Percentiles rank a stretch among this genome's conserved stretches.
phyloP scores from a whole-genome alignment of 2,888 invertebrate genomes.

The Erannis defoliaria region DNA sequence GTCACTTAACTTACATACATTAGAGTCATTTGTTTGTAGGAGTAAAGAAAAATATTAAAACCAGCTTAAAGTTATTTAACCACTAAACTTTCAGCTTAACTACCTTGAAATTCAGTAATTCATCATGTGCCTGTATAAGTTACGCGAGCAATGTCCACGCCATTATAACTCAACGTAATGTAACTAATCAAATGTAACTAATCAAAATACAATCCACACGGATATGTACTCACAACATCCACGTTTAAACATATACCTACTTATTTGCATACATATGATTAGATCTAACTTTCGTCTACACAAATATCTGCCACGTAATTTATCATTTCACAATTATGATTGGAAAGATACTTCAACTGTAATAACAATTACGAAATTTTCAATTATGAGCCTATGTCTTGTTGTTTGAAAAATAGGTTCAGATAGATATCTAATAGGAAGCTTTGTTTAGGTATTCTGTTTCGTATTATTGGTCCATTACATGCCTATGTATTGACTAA shows the following conservation, averaged over 20 bases:
- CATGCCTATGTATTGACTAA: slow-evolving; percentile 31
- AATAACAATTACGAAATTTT: slow-evolving; percentile 43
- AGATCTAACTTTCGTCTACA: slow-evolving; percentile 42
- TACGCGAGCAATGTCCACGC: slow-evolving; percentile 6
- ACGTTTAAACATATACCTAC: slow-evolving; percentile 30
- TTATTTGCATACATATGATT: slow-evolving; percentile 48
- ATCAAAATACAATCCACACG: slow-evolving; percentile 13
- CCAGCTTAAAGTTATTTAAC: no score
- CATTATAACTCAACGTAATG: slow-evolving; percentile 4
- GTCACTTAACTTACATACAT: no score
- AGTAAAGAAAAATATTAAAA: no score
- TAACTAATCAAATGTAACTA: background rate
- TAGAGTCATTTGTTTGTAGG: no score
- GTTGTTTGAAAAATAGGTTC: slow-evolving; percentile 37
- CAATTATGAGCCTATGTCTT: slow-evolving; percentile 38
- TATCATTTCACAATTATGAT: slow-evolving; percentile 45
- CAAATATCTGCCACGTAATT: slow-evolving; percentile 39
- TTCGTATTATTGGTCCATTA: slow-evolving; percentile 34
- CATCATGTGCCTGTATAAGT: no score
- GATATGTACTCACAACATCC: slow-evolving; percentile 23
- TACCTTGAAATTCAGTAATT: no score
- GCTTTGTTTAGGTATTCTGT: slow-evolving; percentile 32
- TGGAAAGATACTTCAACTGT: slow-evolving; percentile 40
- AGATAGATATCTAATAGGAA: slow-evolving; percentile 39
- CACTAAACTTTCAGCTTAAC: no score